Conservation (phyloP, 2,888 invertebrate genomes). For the Erynnis tages region DNA sequence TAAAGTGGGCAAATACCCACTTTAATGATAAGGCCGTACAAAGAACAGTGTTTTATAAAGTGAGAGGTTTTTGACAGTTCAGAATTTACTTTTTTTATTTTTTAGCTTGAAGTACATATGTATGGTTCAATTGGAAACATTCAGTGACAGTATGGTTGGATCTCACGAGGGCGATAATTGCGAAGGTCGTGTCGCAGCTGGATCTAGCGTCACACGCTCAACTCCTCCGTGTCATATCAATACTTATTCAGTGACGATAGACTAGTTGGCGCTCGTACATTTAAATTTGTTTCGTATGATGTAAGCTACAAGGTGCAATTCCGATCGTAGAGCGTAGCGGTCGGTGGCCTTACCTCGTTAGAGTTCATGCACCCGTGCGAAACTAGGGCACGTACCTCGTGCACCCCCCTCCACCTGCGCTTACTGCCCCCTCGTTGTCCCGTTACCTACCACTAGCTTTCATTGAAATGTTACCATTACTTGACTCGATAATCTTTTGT, state of each 20-base stretch:
- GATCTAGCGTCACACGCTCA: constrained; percentile 69
- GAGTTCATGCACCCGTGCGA: constrained; percentile 80
- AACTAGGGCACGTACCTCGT: constrained; percentile 79
- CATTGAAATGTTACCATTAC: constrained; percentile 72
- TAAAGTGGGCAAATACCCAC: too few species aligned
- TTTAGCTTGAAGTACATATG: neutral
- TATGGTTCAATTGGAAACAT: constrained; percentile 27
- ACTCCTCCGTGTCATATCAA: constrained; percentile 70
- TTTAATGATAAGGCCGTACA: too few species aligned
- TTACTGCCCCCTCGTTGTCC: constrained; percentile 45
- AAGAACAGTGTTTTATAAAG: too few species aligned
- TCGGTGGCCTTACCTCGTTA: constrained; percentile 82
- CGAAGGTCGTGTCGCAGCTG: constrained; percentile 76
- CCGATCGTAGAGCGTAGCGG: constrained; percentile 55
- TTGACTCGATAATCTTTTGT: constrained; percentile 47
- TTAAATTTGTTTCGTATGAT: constrained; percentile 46
- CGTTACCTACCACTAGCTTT: constrained; percentile 74
- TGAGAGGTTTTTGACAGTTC: too few species aligned
- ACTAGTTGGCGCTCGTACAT: constrained; percentile 45
- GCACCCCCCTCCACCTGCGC: constrained; percentile 46
- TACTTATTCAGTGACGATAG: constrained; percentile 73
- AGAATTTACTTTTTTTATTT: neutral
- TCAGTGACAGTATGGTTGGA: constrained; percentile 40
- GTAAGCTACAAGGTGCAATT: constrained; percentile 52
- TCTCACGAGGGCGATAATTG: constrained; percentile 64